phyloP scores from a whole-genome alignment of 2,113 vertebrate genomes.

The Motacilla tschutschensis region DNA sequence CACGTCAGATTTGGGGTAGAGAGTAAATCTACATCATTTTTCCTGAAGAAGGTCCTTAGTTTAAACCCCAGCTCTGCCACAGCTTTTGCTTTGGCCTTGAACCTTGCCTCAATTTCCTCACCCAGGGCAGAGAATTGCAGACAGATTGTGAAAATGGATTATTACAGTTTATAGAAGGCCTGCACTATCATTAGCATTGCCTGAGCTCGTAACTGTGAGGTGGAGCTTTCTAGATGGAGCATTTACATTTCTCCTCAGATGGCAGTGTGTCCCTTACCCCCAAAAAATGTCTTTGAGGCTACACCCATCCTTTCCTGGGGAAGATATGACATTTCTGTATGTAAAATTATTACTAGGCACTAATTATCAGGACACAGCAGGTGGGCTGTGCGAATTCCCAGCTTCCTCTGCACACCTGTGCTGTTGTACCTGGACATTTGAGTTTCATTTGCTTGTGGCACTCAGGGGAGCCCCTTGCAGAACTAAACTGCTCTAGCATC shows the following conservation, averaged over 20 bases:
- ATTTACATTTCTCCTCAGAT: rapidly evolving
- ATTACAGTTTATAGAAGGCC: neutral
- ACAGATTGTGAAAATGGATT: neutral
- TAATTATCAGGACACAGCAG: neutral
- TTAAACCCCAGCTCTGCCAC: neutral
- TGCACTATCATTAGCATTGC: neutral
- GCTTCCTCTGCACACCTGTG: neutral
- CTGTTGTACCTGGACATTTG: neutral
- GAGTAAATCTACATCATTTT: neutral
- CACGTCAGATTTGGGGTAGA: neutral
- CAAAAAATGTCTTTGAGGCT: neutral
- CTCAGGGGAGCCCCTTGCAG: neutral
- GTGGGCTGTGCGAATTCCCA: neutral
- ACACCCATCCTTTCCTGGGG: neutral
- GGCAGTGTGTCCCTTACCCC: neutral
- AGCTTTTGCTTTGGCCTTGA: neutral
- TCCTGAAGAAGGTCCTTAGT: neutral
- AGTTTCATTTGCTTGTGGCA: neutral
- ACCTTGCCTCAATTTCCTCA: slow-evolving; percentile 8
- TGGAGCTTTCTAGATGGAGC: neutral
- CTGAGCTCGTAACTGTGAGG: rapidly evolving
- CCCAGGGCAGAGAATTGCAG: neutral
- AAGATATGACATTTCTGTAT: neutral
- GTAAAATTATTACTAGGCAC: neutral
- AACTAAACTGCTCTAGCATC: neutral